Conservation (phyloP, 2,797 vertebrate species). For the Lepus townsendii region DNA sequence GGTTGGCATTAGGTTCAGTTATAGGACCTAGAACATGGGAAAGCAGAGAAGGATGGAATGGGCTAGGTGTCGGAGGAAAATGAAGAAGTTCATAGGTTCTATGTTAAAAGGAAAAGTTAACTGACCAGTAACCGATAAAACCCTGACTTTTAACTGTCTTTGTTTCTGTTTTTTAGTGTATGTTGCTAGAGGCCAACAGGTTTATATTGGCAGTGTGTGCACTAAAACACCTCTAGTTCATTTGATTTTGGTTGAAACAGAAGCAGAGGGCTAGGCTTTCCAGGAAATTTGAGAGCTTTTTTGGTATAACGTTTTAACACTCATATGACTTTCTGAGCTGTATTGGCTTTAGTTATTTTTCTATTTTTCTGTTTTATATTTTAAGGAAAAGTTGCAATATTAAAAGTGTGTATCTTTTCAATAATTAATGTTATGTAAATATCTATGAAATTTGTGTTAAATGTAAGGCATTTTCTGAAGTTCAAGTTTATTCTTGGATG, state of each 20-base stretch:
- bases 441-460: constrained; percentile 20
- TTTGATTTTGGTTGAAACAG: constrained; percentile 54
- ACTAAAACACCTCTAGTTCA: neutral
- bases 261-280: constrained; percentile 2
- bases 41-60: neutral
- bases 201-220: neutral
- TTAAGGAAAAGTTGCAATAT: constrained; percentile 36
- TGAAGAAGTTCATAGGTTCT: neutral
- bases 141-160: neutral
- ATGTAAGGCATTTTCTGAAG: constrained; percentile 44
- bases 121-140: neutral
- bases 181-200: neutral
- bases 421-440: neutral
- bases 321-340: constrained; percentile 6
- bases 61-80: constrained; percentile 5
- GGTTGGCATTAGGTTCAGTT: neutral
- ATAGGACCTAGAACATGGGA: neutral
- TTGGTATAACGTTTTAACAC: neutral
- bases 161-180: neutral
- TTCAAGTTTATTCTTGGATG: constrained; percentile 45
- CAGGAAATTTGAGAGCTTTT: constrained; percentile 9
- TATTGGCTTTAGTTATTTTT: constrained; percentile 27
- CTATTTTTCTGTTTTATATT: constrained; percentile 50
- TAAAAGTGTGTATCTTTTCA: neutral
- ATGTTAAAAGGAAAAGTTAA: neutral